Base-by-base conservation (phyloP, 2,113 vertebrate species). In the Prionailurus bengalensis region DNA sequence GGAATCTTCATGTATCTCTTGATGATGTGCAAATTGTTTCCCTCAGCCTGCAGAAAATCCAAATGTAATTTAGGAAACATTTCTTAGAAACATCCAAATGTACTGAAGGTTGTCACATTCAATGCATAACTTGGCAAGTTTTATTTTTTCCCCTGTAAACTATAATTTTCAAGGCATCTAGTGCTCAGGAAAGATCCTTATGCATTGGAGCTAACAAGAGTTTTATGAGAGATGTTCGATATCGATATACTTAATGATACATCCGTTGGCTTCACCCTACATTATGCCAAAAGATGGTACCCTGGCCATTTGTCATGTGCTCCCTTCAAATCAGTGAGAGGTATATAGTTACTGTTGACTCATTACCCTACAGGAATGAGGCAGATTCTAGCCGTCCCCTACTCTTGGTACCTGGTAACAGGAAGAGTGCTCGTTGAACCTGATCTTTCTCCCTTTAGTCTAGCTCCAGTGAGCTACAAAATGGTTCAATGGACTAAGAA, bases 21-120 rank as follows among this genome's bases (percentile, higher is more conserved):
- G 94, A 94, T 85, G 95, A 61, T 88, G 91, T 94, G 93, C 91
- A 96, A 91, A 94, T 94, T 12, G 27, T 93, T 97, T 93, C 87
- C 73, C 89, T 79, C 78, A 58, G 91, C 68, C 89, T 55, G 85
- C 89, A 71, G 94, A 94, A 93, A 97, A 94, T 94, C 94, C 92
- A 82, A 96, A 74, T 86, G 61, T 94, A 80, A 97, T 95, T 97
- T 79, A 83, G 95, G 97, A 95, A 96, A 88, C 29, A 17, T 53
- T 90, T 91, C 95, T 96, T 95, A 95, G 93, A 95, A 94, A 73
- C 88, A 53, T 79, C 81, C 51, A 86, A 89, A 83, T 86, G 66
- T 70, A 85, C 78, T 3, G 73, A 91, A 95, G 85, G 73, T 91
- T 89, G 76, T 96, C 95, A 93, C 63, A 65, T 91, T 86, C 85